These are phyloP conservation scores for Sorex fumeus DNA, from an alignment of 2,113 vertebrate genomes.

Conservation along the genomic window DNA sequence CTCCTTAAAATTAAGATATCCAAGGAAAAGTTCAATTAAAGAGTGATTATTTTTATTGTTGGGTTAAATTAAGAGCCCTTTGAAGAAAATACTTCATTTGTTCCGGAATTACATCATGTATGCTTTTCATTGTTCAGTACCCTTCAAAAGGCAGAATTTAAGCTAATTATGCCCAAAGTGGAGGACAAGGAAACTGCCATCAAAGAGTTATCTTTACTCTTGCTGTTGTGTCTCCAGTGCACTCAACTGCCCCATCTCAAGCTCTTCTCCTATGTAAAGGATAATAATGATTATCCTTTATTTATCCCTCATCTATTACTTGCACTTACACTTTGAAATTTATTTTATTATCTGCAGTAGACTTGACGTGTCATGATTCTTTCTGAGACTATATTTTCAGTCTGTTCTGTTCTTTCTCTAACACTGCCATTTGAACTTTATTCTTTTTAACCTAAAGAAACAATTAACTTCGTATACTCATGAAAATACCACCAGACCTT, in stretches of 20 bases:
- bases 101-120: neutral
- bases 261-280: neutral
- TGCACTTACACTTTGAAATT: neutral
- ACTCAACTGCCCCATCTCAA: neutral
- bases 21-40: neutral
- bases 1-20: neutral
- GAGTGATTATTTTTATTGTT: neutral
- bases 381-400: conserved; percentile 41
- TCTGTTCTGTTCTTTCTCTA: conserved; percentile 39
- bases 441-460: conserved; percentile 1
- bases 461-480: neutral
- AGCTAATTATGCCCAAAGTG: neutral
- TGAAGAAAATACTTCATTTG: conserved; percentile 27
- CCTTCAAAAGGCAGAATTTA: neutral
- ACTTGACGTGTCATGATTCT: neutral
- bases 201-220: neutral
- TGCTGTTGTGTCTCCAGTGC: neutral
- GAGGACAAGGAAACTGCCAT: neutral
- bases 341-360: neutral
- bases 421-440: neutral
- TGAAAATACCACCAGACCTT: neutral
- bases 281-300: neutral
- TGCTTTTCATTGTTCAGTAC: neutral
- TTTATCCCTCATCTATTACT: neutral
- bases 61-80: neutral